Conservation (phyloP, 2,888 invertebrate species). For the Brachyopa scutellaris region DNA sequence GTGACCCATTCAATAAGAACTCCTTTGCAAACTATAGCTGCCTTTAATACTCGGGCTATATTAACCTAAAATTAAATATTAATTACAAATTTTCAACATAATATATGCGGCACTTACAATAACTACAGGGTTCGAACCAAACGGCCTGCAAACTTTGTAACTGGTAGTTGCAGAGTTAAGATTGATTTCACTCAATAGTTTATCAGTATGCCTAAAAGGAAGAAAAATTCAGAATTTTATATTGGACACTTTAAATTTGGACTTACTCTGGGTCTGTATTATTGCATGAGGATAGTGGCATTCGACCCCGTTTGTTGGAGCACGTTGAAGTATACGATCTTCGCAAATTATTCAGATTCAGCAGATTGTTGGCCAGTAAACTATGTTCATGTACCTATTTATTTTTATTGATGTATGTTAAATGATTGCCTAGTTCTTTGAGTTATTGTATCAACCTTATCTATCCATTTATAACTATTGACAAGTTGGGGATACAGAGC, state of each 20-base stretch:
- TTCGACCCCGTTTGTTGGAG: conserved; percentile 90
- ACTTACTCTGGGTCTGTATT: conserved; percentile 90
- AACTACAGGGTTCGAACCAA: conserved; percentile 94
- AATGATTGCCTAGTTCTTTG: too few relatives aligned
- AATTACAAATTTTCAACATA: not conserved
- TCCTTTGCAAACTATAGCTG: conserved; percentile 95
- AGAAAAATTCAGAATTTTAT: not conserved
- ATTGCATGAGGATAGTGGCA: conserved; percentile 90
- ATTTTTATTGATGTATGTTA: not conserved
- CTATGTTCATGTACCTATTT: conserved; percentile 91
- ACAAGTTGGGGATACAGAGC: conserved; percentile 93
- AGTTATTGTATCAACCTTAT: conserved; percentile 84
- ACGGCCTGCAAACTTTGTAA: conserved; percentile 92
- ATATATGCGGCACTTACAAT: conserved; percentile 85
- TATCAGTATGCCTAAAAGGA: conserved; percentile 88
- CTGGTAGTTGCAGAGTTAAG: conserved; percentile 81
- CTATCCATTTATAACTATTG: conserved; percentile 96
- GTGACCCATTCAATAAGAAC: conserved; percentile 97
- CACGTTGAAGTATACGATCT: conserved; percentile 91
- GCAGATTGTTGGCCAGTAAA: conserved; percentile 88
- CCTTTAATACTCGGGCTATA: conserved; percentile 92
- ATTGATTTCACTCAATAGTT: conserved; percentile 89
- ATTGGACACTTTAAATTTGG: not conserved
- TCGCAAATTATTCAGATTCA: conserved; percentile 93
- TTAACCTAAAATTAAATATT: conserved; percentile 83